Evolutionary conservation across 2,888 invertebrate species (phyloP), one percentile per base, ranked within the genome.

Genomic region (Tyria jacobaeae): DNA sequence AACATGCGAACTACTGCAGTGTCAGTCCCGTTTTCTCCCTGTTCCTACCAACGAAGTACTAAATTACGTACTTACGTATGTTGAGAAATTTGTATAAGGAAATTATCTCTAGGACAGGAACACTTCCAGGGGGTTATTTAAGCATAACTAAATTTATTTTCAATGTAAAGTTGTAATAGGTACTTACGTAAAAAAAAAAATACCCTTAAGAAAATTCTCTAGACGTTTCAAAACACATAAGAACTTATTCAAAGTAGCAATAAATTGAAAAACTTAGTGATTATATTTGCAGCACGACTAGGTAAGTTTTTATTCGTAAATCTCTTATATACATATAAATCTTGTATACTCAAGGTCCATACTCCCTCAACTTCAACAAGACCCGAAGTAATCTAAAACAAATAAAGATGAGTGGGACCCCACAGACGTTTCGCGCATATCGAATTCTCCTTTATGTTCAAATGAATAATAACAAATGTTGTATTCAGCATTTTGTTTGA

Each of bases 331-430:
- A n/a, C n/a, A n/a, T 85, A 85, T 83, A 89, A 89, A 87, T 88
- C 84, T 81, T 83, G 81, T 88, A 84, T 82, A 79, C 84, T 85
- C 82, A 74, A 83, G 79, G 84, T 82, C 82, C 83, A 76, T 76
- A 75, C 78, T 79, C 81, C 79, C 82, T 70, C 55, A 89, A 91
- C 85, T 91, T 90, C 70, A 70, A 70, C 75, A 73, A 79, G 84
- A 80, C 89, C 90, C 90, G 88, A 91, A 91, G 91, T 92, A 91
- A 92, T 92, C 89, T 90, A 89, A 92, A 90, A 90, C 90, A 91
- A 90, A 92, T 91, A 92, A 90, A 90, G 88, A 89, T 88, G 89
- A 90, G 90, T 86, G 86, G 89, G 82, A 86, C 82, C 85, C 85
- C 83, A 80, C 83, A 85, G 79, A 90, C 88, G 87, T 85, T 88